phyloP scores from a whole-genome alignment of 2,797 vertebrate species.

The Anabas testudineus region DNA sequence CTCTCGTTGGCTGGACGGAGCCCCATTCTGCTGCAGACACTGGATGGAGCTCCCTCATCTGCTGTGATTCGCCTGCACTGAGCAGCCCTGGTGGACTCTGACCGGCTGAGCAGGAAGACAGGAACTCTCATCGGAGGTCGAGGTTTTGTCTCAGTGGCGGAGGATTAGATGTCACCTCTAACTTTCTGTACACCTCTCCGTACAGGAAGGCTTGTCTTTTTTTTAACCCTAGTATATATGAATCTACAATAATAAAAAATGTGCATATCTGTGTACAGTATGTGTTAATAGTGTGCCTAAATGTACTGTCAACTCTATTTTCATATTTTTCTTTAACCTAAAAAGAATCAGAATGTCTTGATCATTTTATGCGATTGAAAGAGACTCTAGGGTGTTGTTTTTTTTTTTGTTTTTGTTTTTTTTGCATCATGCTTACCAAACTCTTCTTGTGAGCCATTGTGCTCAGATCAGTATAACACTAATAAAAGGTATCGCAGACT shows the following conservation, averaged over 20 bases:
- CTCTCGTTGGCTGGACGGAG: conserved; percentile 49
- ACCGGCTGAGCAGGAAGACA: conserved; percentile 57
- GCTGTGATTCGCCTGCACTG: conserved; percentile 67
- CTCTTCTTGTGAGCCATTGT: conserved; percentile 90
- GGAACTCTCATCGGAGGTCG: conserved; percentile 51
- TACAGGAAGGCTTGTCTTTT: conserved; percentile 70
- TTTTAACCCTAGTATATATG: conserved; percentile 80
- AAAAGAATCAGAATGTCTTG: conserved; percentile 88
- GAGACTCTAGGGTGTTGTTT: conserved; percentile 73
- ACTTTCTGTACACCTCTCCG: conserved; percentile 69
- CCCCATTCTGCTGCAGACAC: conserved; percentile 51
- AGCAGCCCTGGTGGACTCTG: conserved; percentile 65
- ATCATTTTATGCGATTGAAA: conserved; percentile 89
- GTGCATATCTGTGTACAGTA: conserved; percentile 92
- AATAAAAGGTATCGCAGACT: conserved; percentile 94
- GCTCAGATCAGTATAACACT: conserved; percentile 93
- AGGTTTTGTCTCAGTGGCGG: conserved; percentile 53
- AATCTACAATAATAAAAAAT: conserved; percentile 81
- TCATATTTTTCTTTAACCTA: conserved; percentile 90
- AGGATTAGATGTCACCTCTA: conserved; percentile 70
- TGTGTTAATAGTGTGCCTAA: conserved; percentile 98
- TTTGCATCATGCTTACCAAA: conserved; percentile 91
- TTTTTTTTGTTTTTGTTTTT: conserved; percentile 50
- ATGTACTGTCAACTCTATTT: conserved; percentile 93
- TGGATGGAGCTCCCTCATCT: conserved; percentile 48